Conservation (phyloP, 2,113 vertebrate species). For the Aspiorhynchus laticeps region DNA sequence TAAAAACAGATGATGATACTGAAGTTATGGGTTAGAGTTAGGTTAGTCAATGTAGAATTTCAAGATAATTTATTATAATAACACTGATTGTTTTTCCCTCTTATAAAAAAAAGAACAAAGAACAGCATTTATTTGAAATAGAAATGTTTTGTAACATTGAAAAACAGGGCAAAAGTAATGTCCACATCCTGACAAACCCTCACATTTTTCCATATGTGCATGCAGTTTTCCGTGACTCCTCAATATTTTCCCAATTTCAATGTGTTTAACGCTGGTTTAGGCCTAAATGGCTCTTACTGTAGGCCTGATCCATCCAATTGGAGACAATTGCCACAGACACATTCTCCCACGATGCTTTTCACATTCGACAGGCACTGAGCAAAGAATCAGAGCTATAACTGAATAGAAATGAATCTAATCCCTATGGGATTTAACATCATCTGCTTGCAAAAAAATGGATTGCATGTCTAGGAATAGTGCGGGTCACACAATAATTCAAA, state of each 20-base stretch:
- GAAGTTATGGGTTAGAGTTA: not conserved
- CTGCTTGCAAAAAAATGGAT: conserved; percentile 15
- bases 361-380: conserved; percentile 8
- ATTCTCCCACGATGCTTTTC: conserved; percentile 23
- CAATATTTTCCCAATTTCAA: conserved; percentile 15
- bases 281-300: not conserved
- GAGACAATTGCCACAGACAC: not conserved
- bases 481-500: not conserved
- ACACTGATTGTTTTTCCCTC: not conserved
- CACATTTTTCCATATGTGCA: not conserved
- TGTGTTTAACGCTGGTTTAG: not conserved
- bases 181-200: not conserved
- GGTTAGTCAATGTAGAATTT: not conserved
- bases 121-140: too few species aligned
- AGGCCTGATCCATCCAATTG: not conserved
- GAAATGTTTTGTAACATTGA: not conserved
- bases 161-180: not conserved
- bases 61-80: not conserved
- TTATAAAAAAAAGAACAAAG: too few species aligned
- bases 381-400: conserved; percentile 4
- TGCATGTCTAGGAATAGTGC: not conserved
- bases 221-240: not conserved
- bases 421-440: conserved; percentile 24
- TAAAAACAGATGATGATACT: not conserved
- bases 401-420: conserved; percentile 19